A percentile compares a stretch with the other conserved stretches of the same genome.
Conservation (phyloP, 2,888 invertebrate genomes). For the Sympetrum striolatum region DNA sequence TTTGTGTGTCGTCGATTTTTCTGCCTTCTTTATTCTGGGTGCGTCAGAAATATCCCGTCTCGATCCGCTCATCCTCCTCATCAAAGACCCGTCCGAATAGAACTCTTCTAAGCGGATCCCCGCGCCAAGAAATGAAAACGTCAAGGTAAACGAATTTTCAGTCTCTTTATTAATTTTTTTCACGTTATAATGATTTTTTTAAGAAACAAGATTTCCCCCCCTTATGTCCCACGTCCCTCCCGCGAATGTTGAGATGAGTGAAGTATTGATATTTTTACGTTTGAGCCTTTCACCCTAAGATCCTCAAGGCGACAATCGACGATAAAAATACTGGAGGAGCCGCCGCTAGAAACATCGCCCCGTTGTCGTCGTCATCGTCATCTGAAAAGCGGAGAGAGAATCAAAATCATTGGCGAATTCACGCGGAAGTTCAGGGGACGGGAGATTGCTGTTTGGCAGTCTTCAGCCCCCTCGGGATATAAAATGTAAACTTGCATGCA, state of each 20-base stretch:
- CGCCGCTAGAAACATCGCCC: conserved; percentile 26
- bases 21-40: background rate
- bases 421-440: too few species aligned
- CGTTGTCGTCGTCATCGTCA: conserved; percentile 35
- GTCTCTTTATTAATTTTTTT: conserved; percentile 24
- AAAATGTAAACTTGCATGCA: too few species aligned
- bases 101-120: background rate
- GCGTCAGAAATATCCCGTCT: background rate
- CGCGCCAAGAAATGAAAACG: background rate
- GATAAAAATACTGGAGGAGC: conserved; percentile 36
- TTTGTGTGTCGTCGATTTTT: too few species aligned
- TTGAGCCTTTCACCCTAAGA: conserved; percentile 19
- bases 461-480: background rate
- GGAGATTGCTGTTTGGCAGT: background rate
- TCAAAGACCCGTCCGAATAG: background rate
- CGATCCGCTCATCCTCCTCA: background rate
- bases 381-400: background rate
- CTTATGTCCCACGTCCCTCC: conserved; percentile 6
- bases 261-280: background rate
- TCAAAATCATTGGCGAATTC: background rate
- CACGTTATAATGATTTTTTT: conserved; percentile 5
- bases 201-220: conserved; percentile 17
- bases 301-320: conserved; percentile 9
- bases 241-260: conserved; percentile 29
- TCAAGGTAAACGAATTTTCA: conserved; percentile 10